A percentile compares a stretch with the other conserved stretches of the same genome.
These are phyloP conservation scores for Strigamia crassipes DNA, from an alignment of 2,888 invertebrate species.

Conservation along the genomic window DNA sequence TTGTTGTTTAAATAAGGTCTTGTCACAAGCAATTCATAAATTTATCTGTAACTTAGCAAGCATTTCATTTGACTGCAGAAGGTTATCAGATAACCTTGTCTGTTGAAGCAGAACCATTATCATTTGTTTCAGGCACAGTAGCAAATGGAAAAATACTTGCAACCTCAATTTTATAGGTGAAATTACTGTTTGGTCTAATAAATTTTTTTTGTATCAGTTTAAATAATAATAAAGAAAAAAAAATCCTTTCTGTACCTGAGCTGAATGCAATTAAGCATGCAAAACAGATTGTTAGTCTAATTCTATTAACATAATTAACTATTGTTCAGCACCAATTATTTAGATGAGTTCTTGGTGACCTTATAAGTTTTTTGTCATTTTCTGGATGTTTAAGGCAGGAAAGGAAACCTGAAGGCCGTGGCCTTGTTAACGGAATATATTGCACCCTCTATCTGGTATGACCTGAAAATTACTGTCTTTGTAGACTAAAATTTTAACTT, in stretches of 20 bases:
- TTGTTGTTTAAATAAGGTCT: neutral
- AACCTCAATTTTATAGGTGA: neutral
- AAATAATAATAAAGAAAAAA: neutral
- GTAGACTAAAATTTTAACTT: neutral
- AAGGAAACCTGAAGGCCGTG: conserved; percentile 13
- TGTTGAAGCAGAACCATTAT: neutral
- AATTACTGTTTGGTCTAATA: conserved; percentile 10
- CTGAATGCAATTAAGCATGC: neutral
- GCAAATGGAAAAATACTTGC: conserved; percentile 10
- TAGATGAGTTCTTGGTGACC: neutral
- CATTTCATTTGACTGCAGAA: neutral
- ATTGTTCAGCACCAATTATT: neutral
- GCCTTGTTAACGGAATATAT: conserved; percentile 12
- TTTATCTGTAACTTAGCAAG: neutral
- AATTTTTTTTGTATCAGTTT: neutral
- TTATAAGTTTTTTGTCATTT: neutral
- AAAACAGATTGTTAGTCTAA: neutral
- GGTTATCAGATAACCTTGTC: conserved; percentile 10
- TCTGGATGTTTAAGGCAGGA: neutral
- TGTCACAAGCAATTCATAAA: neutral
- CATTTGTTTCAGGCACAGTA: conserved; percentile 4
- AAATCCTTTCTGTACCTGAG: neutral
- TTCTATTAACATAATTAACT: neutral
- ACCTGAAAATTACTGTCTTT: conserved; percentile 10
- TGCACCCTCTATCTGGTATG: neutral